Percentiles rank a stretch among this genome's conserved stretches.
These are phyloP conservation scores for Mormyrus lacerda DNA, from an alignment of 2,113 vertebrate genomes.

Conservation along the genomic window DNA sequence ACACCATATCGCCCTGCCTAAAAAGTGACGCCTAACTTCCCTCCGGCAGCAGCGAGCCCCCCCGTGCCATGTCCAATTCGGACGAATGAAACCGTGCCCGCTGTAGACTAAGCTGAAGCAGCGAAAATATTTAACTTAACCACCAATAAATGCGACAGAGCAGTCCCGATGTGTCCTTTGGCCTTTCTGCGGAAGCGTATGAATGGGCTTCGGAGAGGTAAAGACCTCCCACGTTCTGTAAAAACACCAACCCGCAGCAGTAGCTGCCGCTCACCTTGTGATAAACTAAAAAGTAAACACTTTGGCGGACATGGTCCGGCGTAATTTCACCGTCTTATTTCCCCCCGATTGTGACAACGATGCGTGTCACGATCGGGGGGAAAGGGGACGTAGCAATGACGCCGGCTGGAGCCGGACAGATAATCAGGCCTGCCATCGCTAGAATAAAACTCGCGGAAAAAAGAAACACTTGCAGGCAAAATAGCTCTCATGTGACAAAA, in stretches of 20 bases:
- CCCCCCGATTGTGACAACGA: neutral
- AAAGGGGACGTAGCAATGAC: neutral
- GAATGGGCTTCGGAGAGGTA: slow-evolving; percentile 16
- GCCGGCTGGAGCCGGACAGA: neutral
- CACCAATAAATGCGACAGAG: neutral
- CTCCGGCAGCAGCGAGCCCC: neutral
- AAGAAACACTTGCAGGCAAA: neutral
- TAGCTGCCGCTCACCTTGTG: slow-evolving; percentile 5
- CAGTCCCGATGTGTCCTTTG: neutral
- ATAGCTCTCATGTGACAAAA: neutral
- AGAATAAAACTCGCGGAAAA: slow-evolving; percentile 28
- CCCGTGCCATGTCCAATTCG: neutral
- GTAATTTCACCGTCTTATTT: neutral
- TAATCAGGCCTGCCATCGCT: slow-evolving; percentile 48
- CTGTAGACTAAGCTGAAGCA: neutral
- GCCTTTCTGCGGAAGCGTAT: slow-evolving; percentile 8
- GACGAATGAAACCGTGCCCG: neutral
- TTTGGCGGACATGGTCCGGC: neutral
- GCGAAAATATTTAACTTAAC: neutral
- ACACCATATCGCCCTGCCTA: neutral
- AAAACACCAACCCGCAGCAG: slow-evolving; percentile 30
- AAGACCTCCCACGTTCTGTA: slow-evolving; percentile 33
- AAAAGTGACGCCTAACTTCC: neutral
- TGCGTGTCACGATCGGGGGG: neutral
- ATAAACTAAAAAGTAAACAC: neutral